phyloP scores from a whole-genome alignment of 1,140 invertebrate genomes.

The Bicyclus anynana region DNA sequence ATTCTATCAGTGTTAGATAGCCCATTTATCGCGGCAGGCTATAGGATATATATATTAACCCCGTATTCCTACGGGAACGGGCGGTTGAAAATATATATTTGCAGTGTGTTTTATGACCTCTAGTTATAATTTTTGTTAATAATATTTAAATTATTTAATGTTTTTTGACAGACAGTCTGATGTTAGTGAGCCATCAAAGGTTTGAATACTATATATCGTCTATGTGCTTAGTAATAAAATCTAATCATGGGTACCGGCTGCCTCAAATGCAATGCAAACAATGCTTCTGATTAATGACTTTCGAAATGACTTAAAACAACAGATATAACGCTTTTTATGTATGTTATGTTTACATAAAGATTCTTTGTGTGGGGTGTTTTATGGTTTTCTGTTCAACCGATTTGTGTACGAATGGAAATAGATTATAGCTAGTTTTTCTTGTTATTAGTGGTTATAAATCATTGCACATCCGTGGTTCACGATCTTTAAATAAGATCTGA shows the following conservation, averaged over 20 bases:
- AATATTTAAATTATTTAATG: too few relatives aligned
- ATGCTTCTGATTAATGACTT: constrained; percentile 68
- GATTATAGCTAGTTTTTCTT: constrained; percentile 75
- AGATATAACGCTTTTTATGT: constrained; percentile 74
- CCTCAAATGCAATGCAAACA: constrained; percentile 52
- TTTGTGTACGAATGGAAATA: constrained; percentile 75
- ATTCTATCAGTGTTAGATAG: too few relatives aligned
- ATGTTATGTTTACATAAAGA: constrained; percentile 76
- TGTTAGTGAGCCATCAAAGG: not conserved
- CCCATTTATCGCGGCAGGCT: too few relatives aligned
- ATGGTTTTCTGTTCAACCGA: constrained; percentile 75
- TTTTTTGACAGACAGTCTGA: too few relatives aligned
- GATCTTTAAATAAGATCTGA: constrained; percentile 65
- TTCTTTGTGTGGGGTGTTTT: constrained; percentile 76
- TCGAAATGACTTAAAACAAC: constrained; percentile 75
- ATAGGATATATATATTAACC: too few relatives aligned
- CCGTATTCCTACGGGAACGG: too few relatives aligned
- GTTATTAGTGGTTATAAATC: constrained; percentile 75
- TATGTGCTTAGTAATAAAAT: constrained; percentile 40
- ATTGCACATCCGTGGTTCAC: constrained; percentile 62
- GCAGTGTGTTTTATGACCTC: too few relatives aligned
- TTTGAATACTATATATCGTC: constrained; percentile 10
- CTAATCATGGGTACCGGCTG: constrained; percentile 49
- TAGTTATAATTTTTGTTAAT: too few relatives aligned
- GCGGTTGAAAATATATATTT: too few relatives aligned